Evolutionary conservation across 2,113 vertebrate genomes (phyloP), one percentile per base, ranked within the genome.

Genomic region (Daphoenositta chrysoptera): DNA sequence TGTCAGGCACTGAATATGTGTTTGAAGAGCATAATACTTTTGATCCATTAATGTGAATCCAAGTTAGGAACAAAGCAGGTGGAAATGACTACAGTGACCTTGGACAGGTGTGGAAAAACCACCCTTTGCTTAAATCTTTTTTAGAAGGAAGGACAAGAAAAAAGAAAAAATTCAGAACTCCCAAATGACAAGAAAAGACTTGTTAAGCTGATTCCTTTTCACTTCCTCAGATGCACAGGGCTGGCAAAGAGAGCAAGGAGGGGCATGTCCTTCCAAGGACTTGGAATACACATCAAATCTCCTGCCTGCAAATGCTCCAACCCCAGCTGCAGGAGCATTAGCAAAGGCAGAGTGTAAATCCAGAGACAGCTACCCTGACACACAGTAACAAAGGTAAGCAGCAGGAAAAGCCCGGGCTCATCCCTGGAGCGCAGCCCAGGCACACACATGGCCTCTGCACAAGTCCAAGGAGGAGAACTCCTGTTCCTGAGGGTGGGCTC

Each of bases 11-110:
- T 23, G 42, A 35, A 63, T 79, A 27, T 23, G 35, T 87, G 56
- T 66, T 64, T 90, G 70, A 93, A 82, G n/a, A 84, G 10, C 12
- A 8, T 28, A 70, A 76, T 16, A 39, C 33, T 69, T 90, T 63
- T 70, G 68, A 73, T 75, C 69, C 64, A 75, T 81, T 47, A 66
- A 73, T 24, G 21, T 0, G 2, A 93, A 77, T 23, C 31, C 56
- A 64, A 73, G 70, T 58, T 28, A 68, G 44, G 65, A 91, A 87
- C 39, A 89, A 89, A 95, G 87, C 53, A 83, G 42, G 23, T 64
- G 6, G 73, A 80, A 86, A 64, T 9, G 5, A 57, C 50, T 68
- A 35, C 27, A 53, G n/a, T 65, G 58, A 75, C 63, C 70, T 56
- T 48, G 54, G 51, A 47, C 15, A 73, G 50, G 45, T 20, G 24